Percentiles rank a stretch among this genome's conserved stretches.
Evolutionary conservation across 2,797 vertebrate genomes (phyloP).

Genomic region (Pangasius larnaudii): DNA sequence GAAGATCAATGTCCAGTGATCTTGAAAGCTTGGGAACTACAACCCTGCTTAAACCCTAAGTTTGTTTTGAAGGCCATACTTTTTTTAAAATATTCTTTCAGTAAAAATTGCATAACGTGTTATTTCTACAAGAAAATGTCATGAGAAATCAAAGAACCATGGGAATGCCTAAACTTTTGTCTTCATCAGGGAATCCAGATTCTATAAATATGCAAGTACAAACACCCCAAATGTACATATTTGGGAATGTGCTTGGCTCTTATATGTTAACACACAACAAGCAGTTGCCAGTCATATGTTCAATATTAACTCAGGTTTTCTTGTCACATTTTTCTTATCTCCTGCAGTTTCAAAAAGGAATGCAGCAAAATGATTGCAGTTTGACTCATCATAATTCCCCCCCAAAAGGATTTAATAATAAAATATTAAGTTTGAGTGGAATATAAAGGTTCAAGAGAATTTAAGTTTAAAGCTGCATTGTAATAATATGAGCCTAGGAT

Average conservation of each 20-base stretch:
- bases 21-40: neutral
- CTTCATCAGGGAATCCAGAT: neutral
- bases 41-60: neutral
- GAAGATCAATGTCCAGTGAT: neutral
- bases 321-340: neutral
- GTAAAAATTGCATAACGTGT: neutral
- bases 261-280: neutral
- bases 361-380: neutral
- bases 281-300: neutral
- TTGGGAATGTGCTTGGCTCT: neutral
- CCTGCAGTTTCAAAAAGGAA: neutral
- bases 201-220: neutral
- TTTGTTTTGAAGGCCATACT: neutral
- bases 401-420: neutral
- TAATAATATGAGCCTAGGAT: neutral
- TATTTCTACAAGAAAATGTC: neutral
- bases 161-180: neutral
- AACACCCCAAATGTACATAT: neutral
- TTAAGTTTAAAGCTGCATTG: neutral
- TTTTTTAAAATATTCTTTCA: neutral
- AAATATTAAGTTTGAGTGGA: neutral
- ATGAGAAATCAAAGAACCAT: neutral
- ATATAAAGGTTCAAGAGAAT: neutral
- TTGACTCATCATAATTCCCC: neutral
- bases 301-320: neutral